Base-by-base conservation (phyloP, 2,113 vertebrate species). In the Struthio camelus region DNA sequence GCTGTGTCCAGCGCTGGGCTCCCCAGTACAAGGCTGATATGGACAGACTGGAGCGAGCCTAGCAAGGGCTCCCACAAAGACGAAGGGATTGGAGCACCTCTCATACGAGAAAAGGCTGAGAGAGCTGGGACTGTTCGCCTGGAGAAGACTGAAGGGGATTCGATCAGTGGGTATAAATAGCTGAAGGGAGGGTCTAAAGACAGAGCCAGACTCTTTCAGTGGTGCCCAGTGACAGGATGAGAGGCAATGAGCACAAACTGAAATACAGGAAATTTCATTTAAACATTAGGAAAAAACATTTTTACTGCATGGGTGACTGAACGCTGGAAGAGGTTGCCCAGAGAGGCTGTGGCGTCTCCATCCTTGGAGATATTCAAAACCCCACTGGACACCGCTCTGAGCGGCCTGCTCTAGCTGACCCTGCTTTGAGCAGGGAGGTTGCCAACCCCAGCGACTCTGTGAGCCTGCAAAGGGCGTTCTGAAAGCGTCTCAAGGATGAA, bases 91-190 rank as follows among this genome's bases (percentile, higher is more conserved):
- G 28, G 32, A 66, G 44, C 20, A 46, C 8, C 42, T 38, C 22
- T 34, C 58, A 38, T 4, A 28, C 0, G 3, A 44, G 5, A 27
- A 64, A 14, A 71, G 36, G 72, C 51, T 18, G 14, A 38, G 30
- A 8, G 1, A 48, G 24, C 12, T 0, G 0, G 19, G 50, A 42
- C 62, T 64, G 46, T 30, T 75, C 38, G 27, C 34, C 15, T 75
- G 32, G 51, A 53, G 48, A 76, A 70, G 9, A 36, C 34, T n/a
- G 44, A 13, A 6, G 18, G 19, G 17, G 4, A 77, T 56, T 2
- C 2, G 5, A 53, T 27, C 19, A 50, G 24, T 2, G 5, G 24
- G 24, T 58, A 38, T 16, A 58, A 58, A 19, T 44, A 65, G 23
- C 78, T 65, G 56, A 71, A 20, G 18, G 56, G 25, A 65, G 6